Base-by-base conservation (phyloP, 2,888 invertebrate genomes). In the Uloborus plumipes region DNA sequence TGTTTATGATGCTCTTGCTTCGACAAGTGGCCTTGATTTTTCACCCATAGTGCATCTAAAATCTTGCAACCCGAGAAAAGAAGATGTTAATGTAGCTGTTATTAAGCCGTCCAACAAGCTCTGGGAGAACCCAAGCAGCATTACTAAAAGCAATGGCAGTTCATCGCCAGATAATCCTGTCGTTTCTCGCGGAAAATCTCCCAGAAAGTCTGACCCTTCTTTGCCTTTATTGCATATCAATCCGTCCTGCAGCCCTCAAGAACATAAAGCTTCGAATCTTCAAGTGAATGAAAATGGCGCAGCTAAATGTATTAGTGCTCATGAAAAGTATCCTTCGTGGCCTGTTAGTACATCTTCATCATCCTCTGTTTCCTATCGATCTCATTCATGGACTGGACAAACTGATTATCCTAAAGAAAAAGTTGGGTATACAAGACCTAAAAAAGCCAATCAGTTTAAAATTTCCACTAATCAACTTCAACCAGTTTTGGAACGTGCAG, bases 251-350 rank as follows among this genome's bases (percentile, higher is more conserved):
- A 55, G 11, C 11, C 14, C 59, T 22, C 31, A 31, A 47, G 73
- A 73, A 31, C 20, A 22, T 15, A 66, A n/a, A 51, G 15, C 51
- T 39, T 26, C 61, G 62, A 16, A 20, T 50, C 20, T 72, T 15
- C 65, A 79, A 39, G 53, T 47, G 6, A 70, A 71, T 53, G 70
- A 31, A 14, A 75, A 22, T 58, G 76, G 72, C 65, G 39, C 61
- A 49, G 16, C 65, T 87, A 92, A 92, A 87, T 92, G 92, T 89
- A 92, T 93, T 64, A 92, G 93, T 81, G 93, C 92, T 84, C 93
- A 93, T 90, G 93, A 93, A 88, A 93, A 93, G 88, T 93, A 92
- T 88, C 93, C 93, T 1, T 93, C 93, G 84, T 93, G 93, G 93
- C 93, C 94, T 18, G 93, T 92, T 85, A 91, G 92, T 55, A 91